These are phyloP conservation scores for Anguilla japonica DNA, from an alignment of 2,113 vertebrate species.

Conservation along the genomic window DNA sequence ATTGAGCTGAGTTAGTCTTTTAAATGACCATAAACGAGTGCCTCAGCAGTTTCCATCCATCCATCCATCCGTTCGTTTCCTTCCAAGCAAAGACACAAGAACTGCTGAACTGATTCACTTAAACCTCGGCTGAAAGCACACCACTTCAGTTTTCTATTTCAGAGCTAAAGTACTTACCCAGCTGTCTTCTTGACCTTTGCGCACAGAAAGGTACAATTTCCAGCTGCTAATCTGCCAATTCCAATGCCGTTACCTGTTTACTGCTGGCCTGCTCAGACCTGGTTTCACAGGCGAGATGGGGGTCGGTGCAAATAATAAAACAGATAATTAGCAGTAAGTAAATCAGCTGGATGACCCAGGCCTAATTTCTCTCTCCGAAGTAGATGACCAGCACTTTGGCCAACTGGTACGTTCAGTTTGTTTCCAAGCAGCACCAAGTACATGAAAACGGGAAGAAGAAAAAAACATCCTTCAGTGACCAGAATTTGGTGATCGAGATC, in stretches of 20 bases:
- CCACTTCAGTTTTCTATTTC: not conserved
- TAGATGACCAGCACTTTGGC: not conserved
- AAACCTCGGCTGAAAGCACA: not conserved
- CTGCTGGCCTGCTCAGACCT: not conserved
- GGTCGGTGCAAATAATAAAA: not conserved
- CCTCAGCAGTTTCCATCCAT: not conserved
- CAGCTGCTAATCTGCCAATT: not conserved
- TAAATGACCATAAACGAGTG: not conserved
- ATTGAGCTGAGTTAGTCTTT: no score
- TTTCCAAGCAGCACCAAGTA: not conserved
- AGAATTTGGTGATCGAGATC: no score
- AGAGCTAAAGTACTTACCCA: not conserved
- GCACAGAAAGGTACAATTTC: not conserved
- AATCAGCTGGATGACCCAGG: not conserved
- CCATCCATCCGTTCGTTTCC: not conserved
- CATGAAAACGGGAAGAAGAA: no score
- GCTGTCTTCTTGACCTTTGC: not conserved
- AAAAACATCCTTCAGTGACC: no score
- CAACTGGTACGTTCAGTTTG: not conserved
- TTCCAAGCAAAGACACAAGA: not conserved
- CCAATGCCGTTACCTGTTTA: not conserved
- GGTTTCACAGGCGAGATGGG: not conserved
- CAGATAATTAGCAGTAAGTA: not conserved
- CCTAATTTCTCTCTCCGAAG: not conserved
- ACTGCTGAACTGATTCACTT: not conserved